Base-by-base conservation (phyloP, 2,888 invertebrate species). In the Hyalella azteca region DNA sequence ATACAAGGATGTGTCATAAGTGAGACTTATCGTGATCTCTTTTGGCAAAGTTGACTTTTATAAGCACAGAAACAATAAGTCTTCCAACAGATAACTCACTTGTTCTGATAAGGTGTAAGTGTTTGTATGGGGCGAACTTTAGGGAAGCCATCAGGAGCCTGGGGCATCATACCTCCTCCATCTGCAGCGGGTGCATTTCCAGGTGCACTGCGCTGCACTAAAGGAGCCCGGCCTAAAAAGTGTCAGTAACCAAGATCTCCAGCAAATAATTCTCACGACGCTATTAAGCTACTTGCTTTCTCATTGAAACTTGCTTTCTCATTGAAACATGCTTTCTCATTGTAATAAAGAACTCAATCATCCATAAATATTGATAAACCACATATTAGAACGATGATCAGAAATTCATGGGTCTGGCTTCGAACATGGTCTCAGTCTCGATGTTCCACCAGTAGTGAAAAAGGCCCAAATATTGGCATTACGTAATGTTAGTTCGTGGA, bases 31-130 rank as follows among this genome's bases (percentile, higher is more conserved):
- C n/a, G n/a, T n/a, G n/a, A n/a, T n/a, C n/a, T n/a, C n/a, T n/a
- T n/a, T n/a, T n/a, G n/a, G n/a, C n/a, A n/a, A n/a, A n/a, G n/a
- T n/a, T n/a, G n/a, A n/a, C n/a, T n/a, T n/a, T n/a, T n/a, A n/a
- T n/a, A n/a, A n/a, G n/a, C n/a, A n/a, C n/a, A n/a, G n/a, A n/a
- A n/a, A n/a, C n/a, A n/a, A n/a, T n/a, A n/a, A n/a, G n/a, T n/a
- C n/a, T n/a, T n/a, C n/a, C n/a, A n/a, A n/a, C n/a, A n/a, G n/a
- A n/a, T 26, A 29, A 26, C 79, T 76, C 45, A 81, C 93, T 93
- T 95, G 88, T 96, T 97, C 87, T 96, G 96, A 88, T 97, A 98
- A 0, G 97, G 97, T 85, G 95, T 97, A 15, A 98, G 90, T 85
- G 93, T 93, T 22, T 91, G 90, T 86, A 98, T 97, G 0, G 96